Base-by-base conservation (phyloP, 2,113 vertebrate species). In the Panthera tigris region DNA sequence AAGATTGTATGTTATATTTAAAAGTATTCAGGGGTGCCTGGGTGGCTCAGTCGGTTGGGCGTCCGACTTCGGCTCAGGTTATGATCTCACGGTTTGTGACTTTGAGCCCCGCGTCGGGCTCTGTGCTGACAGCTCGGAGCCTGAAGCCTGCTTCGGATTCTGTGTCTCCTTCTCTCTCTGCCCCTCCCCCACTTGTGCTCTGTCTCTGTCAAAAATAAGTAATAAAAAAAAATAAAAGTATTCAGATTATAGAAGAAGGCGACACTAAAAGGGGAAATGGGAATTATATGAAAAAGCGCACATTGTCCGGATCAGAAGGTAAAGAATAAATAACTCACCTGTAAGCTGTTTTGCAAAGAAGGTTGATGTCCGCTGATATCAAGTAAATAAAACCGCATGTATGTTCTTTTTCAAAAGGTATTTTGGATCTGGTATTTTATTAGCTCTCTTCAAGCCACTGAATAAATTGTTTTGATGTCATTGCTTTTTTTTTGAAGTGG, bases 321-420 rank as follows among this genome's bases (percentile, higher is more conserved):
- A 88, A 91, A 71, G 10, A 33, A 76, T 25, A 5, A 23, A 80
- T 25, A 4, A 23, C 33, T 19, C 25, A 69, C 31, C 9, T 2
- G 4, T 45, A 81, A 15, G 7, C 48, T 2, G 80, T 55, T 84
- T 48, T 82, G 39, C 33, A 50, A 52, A 71, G 36, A 82, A 65
- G 48, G n/a, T 29, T 63, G 7, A 41, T 2, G 36, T 48, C 50
- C 3, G 8, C 5, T 33, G 69, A 52, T 3, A 25, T 4, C 52
- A 92, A 55, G 12, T 21, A 71, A 81, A 36, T 12, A 16, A 52
- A 89, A n/a, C 63, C 9, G 19, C 0, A 0, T 12, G 2, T 13
- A 2, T 45, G 8, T 74, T 33, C 0, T 76, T 96, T 93, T 97
- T 36, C 65, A 21, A 45, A 12, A 1, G 2, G 19, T 73, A 25